Evolutionary conservation across 2,888 invertebrate species (phyloP), one percentile per base, ranked within the genome.

Genomic region (Cepaea hortensis): DNA sequence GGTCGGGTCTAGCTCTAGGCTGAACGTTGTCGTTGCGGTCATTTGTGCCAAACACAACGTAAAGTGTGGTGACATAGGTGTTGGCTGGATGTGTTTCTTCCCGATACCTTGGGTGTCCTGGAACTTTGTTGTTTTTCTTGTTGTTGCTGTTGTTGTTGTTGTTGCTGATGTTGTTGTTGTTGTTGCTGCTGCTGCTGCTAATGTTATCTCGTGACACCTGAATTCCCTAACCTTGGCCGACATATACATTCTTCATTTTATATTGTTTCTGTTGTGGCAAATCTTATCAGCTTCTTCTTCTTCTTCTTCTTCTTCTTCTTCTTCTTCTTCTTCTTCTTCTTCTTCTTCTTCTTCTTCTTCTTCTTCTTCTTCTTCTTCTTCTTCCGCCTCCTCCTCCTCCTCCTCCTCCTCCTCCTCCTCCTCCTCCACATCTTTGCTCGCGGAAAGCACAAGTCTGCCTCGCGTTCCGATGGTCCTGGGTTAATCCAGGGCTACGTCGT

Each of bases 41-140:
- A 50, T 48, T 75, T 75, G 46, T 75, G 75, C 48, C 75, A 75
- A 18, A 15, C 75, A 18, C 15, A 75, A 48, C 75, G 3, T 15
- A 3, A 77, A 55, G 77, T 77, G 77, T 77, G 9, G 50, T 77
- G 77, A 77, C 77, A 77, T 55, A 77, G 77, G 77, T 77, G 77
- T 77, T 46, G 55, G 55, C 7, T n/a, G 5, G 6, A 3, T n/a
- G 61, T n/a, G 55, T 77, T n/a, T 3, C 77, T 5, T 50, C 2
- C 48, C 55, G 20, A 7, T 18, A 20, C 75, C 18, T 75, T 75
- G 75, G 48, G 75, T 75, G 75, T 75, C 48, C 75, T 48, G 75
- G 20, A 15, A 9, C 55, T 55, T 55, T 55, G 55, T 9, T 55
- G 55, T 11, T 55, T 6, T 55, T 55, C 55, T 11, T 55, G 55